A percentile compares a stretch with the other conserved stretches of the same genome.
These are phyloP conservation scores for Apus apus DNA, from an alignment of 2,113 vertebrate species.

Conservation along the genomic window DNA sequence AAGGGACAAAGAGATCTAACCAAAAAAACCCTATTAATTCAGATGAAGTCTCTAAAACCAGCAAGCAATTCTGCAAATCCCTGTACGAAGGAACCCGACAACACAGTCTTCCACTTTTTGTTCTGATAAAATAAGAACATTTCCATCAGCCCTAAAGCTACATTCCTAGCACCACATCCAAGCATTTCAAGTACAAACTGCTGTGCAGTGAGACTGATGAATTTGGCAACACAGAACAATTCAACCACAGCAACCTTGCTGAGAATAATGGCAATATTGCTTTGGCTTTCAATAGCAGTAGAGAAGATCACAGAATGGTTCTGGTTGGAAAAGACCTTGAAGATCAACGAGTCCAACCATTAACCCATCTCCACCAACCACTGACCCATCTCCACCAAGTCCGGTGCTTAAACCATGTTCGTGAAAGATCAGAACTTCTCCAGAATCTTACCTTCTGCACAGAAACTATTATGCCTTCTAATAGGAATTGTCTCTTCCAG, in stretches of 20 bases:
- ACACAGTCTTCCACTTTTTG: not conserved
- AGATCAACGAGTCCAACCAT: no score
- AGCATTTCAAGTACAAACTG: not conserved
- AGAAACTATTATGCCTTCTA: slow-evolving; percentile 72
- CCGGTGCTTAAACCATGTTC: no score
- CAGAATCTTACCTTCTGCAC: slow-evolving; percentile 65
- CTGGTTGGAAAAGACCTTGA: no score
- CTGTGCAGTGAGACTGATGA: not conserved
- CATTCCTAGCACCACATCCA: not conserved
- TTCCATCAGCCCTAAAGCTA: not conserved
- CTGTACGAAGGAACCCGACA: not conserved
- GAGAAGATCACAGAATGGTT: no score
- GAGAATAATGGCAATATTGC: not conserved
- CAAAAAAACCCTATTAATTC: not conserved
- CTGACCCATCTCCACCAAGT: no score
- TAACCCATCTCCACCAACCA: no score
- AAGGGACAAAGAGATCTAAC: not conserved
- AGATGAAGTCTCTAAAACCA: not conserved
- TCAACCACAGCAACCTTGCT: not conserved
- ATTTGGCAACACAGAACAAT: not conserved
- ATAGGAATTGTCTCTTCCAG: slow-evolving; percentile 77
- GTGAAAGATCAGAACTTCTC: not conserved
- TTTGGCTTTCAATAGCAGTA: not conserved
- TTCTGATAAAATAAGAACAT: not conserved
- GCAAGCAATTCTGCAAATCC: not conserved